Conservation (phyloP, 23 tunicate species). For the Phallusia fumigata region DNA sequence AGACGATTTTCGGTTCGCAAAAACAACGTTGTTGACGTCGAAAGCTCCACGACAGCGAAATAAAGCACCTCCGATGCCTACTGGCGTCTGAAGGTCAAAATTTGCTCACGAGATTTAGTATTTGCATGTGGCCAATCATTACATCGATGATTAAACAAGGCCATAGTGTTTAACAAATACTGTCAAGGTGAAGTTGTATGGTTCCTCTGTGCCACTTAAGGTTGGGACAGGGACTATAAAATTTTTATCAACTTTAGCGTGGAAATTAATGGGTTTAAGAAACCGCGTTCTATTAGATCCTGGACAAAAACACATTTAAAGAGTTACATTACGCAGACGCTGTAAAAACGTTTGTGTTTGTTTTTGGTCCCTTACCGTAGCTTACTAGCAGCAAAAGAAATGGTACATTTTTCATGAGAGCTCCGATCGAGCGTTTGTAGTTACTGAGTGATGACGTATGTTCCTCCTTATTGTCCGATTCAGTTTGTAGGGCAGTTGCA, state of each 20-base stretch:
- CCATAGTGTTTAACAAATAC: too few relatives aligned
- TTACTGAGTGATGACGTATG: conserved; percentile 43
- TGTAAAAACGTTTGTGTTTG: too few relatives aligned
- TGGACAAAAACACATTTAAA: too few relatives aligned
- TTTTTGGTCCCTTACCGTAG: conserved; percentile 51
- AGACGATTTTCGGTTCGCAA: not conserved
- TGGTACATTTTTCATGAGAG: conserved; percentile 62
- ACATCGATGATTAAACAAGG: too few relatives aligned
- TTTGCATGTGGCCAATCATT: too few relatives aligned
- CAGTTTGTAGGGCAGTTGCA: conserved; percentile 32
- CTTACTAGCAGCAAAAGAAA: conserved; percentile 66
- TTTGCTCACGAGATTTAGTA: not conserved
- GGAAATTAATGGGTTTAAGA: too few relatives aligned
- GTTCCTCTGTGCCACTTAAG: too few relatives aligned
- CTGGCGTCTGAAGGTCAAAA: not conserved
- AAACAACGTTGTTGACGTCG: not conserved
- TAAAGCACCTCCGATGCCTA: not conserved
- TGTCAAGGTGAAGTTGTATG: too few relatives aligned
- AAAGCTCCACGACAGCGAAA: conserved; percentile 1
- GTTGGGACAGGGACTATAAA: too few relatives aligned
- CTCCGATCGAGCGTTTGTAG: conserved; percentile 56
- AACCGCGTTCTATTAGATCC: too few relatives aligned
- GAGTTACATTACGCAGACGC: too few relatives aligned
- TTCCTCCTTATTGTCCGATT: conserved; percentile 27
- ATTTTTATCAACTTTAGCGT: too few relatives aligned